Evolutionary conservation across 2,113 vertebrate genomes (phyloP), one percentile per base, ranked within the genome.

Genomic region (Albula glossodonta): DNA sequence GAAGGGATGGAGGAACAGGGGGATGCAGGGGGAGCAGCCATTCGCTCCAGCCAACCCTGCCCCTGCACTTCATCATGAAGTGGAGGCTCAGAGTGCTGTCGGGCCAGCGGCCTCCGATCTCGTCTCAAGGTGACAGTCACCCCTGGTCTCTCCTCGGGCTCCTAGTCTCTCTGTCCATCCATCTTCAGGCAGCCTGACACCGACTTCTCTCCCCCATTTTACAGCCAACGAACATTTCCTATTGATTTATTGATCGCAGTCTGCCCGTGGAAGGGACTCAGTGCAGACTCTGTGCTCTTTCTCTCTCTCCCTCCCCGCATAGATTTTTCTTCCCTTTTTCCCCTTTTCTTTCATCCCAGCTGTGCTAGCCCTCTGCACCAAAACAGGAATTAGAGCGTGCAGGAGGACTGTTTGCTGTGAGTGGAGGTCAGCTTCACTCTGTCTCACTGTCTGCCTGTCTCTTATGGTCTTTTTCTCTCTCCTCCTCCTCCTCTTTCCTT

Each of bases 181-280:
- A 97, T 97, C 97, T 97, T 96, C 92, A 94, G 96, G 96, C 96
- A 96, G 95, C 95, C 95, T 96, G 95, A 97, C 96, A 95, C 94
- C 92, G 95, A 94, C 94, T 95, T 95, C 96, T 97, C 97, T 96
- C 95, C 96, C 60, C 97, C 96, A 95, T 97, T 97, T 96, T 96
- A 96, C 97, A 98, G 96, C 96, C 97, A 97, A 97, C 96, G 95
- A 97, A 96, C 96, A 96, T 96, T 97, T 96, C 96, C 95, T 95
- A 98, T 97, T 97, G 97, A 99, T 98, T 98, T 98, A 99, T 97
- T 97, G 97, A 98, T 97, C 94, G 91, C 94, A 95, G 97, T 96
- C 97, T 97, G 96, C 96, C 96, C 95, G 95, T 96, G 96, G 96
- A 97, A 96, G 96, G 96, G 96, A 92, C 93, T 95, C 92, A 86